These are phyloP conservation scores for Eustalomyia histrio DNA, from an alignment of 2,888 invertebrate genomes.

Conservation along the genomic window DNA sequence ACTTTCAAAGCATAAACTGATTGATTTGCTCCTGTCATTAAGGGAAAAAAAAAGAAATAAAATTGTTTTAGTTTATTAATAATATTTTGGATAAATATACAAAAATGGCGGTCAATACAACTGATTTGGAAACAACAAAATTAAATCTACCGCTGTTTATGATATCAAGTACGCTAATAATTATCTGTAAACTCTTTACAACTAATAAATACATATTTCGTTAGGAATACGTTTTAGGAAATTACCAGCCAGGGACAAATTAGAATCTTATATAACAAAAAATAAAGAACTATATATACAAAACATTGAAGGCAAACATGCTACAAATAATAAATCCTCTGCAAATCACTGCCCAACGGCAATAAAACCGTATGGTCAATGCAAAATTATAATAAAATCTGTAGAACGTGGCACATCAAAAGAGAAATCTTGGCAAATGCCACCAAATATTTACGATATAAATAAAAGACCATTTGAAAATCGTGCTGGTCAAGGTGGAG, in stretches of 20 bases:
- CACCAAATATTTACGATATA: constrained; percentile 73
- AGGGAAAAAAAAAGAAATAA: background rate
- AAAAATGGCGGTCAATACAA: background rate
- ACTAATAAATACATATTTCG: background rate
- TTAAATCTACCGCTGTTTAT: background rate
- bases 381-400: background rate
- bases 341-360: background rate
- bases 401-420: background rate
- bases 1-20: too few species aligned
- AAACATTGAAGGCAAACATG: background rate
- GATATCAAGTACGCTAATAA: background rate
- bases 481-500: constrained; percentile 68
- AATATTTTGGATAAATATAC: background rate
- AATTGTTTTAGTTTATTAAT: too few species aligned
- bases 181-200: background rate
- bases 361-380: background rate
- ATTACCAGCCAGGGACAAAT: background rate
- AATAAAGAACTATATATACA: background rate
- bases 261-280: background rate
- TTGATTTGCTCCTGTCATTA: background rate
- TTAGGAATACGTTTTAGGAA: background rate
- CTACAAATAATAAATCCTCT: background rate
- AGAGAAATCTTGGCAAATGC: constrained; percentile 67
- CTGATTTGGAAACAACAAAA: background rate
- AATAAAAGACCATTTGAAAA: constrained; percentile 63